Conservation (phyloP, 1,140 invertebrate species). For the Tyrophagus putrescentiae region DNA sequence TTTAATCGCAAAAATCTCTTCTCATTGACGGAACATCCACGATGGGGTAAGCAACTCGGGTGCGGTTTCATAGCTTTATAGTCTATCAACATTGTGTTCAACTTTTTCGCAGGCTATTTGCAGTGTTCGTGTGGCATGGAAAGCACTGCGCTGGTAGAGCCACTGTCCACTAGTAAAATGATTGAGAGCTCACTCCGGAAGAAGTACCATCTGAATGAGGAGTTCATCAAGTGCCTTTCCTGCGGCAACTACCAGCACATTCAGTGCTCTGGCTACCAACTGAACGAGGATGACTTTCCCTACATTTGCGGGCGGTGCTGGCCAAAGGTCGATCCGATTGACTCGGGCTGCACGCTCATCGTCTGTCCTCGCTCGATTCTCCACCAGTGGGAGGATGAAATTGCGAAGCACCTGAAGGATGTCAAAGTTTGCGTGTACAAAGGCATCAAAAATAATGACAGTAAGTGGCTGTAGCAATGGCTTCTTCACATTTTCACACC, state of each 20-base stretch:
- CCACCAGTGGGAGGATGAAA: constrained; percentile 56
- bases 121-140: constrained; percentile 28
- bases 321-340: constrained; percentile 36
- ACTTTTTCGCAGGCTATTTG: constrained; percentile 18
- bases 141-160: background rate
- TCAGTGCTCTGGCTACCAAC: constrained; percentile 43
- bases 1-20: background rate
- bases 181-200: background rate
- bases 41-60: background rate
- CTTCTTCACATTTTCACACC: background rate
- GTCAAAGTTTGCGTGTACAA: constrained; percentile 45
- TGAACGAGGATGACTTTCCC: constrained; percentile 28
- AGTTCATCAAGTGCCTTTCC: constrained; percentile 37
- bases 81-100: constrained; percentile 10
- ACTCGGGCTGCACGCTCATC: constrained; percentile 50
- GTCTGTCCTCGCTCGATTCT: constrained; percentile 52
- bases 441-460: constrained; percentile 25
- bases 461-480: background rate
- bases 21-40: background rate
- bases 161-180: background rate
- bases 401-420: constrained; percentile 41
- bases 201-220: constrained; percentile 21
- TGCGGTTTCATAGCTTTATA: background rate
- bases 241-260: constrained; percentile 47
- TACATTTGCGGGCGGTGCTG: constrained; percentile 51